Percentiles rank a stretch among this genome's conserved stretches.
Conservation (phyloP, 1,140 invertebrate genomes). For the Laodelphax striatellus region DNA sequence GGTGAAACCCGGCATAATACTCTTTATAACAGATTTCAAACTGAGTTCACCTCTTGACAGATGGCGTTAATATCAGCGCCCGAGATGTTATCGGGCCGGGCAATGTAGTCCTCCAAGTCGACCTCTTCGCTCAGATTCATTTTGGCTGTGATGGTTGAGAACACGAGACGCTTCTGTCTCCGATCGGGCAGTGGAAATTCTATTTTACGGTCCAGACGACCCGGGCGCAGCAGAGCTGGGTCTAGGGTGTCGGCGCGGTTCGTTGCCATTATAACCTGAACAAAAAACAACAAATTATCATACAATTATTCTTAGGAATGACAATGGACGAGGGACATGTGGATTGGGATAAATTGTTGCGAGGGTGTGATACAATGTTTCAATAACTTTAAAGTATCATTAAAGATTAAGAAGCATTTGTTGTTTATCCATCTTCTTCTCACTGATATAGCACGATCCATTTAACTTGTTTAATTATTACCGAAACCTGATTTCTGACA, state of each 20-base stretch:
- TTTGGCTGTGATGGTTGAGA: slow-evolving; percentile 93
- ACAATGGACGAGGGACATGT: background rate
- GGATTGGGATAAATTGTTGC: too few relatives aligned
- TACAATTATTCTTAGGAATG: background rate
- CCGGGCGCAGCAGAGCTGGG: slow-evolving; percentile 92
- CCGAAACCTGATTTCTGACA: too few relatives aligned
- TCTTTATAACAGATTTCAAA: background rate
- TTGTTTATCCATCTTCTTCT: too few relatives aligned
- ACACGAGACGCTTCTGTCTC: slow-evolving; percentile 94
- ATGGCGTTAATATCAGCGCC: slow-evolving; percentile 99
- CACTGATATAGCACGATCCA: too few relatives aligned
- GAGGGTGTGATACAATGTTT: too few relatives aligned
- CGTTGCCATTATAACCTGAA: slow-evolving; percentile 97
- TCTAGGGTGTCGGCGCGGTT: slow-evolving; percentile 97
- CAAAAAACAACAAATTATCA: slow-evolving; percentile 13
- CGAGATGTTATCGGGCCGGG: slow-evolving; percentile 94
- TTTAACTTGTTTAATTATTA: too few relatives aligned
- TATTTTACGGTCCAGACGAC: slow-evolving; percentile 96
- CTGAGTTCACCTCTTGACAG: slow-evolving; percentile 88
- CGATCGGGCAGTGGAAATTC: slow-evolving; percentile 97
- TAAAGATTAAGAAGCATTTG: too few relatives aligned
- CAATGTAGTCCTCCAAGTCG: slow-evolving; percentile 97
- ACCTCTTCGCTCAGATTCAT: slow-evolving; percentile 99
- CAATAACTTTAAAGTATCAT: too few relatives aligned
- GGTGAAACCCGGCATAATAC: too few relatives aligned